These are phyloP conservation scores for Gopherus flavomarginatus DNA, from an alignment of 2,113 vertebrate species.

Conservation along the genomic window DNA sequence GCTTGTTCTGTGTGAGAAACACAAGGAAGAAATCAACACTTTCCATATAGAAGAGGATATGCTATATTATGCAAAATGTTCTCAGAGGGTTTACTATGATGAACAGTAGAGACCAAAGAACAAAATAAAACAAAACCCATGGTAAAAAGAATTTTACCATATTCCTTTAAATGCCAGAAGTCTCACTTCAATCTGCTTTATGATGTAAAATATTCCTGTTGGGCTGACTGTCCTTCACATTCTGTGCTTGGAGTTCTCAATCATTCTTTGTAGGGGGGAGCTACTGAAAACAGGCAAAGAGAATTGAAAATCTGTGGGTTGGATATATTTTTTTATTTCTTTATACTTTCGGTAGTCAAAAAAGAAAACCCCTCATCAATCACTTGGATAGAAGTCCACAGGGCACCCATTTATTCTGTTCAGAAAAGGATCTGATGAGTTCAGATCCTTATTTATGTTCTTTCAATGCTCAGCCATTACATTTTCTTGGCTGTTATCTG, in stretches of 20 bases:
- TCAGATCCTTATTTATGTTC: constrained; percentile 63
- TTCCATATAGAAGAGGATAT: neutral
- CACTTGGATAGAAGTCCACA: constrained; percentile 61
- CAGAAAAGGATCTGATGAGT: constrained; percentile 30
- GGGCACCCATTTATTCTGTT: constrained; percentile 63
- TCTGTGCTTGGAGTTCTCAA: constrained; percentile 7
- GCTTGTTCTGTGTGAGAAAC: neutral
- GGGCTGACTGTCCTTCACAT: constrained; percentile 24
- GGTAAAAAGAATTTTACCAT: neutral
- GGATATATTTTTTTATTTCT: constrained; percentile 63
- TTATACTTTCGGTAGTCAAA: constrained; percentile 65
- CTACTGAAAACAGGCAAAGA: constrained; percentile 9
- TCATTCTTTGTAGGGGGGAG: constrained; percentile 5
- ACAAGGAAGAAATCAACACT: neutral
- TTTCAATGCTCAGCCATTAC: constrained; percentile 18
- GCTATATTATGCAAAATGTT: accelerated
- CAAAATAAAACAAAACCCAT: neutral
- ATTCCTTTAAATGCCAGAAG: neutral
- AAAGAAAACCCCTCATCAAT: constrained; percentile 65
- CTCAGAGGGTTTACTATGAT: neutral
- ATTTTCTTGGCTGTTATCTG: constrained; percentile 56
- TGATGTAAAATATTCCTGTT: constrained; percentile 10
- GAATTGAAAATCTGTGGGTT: constrained; percentile 29
- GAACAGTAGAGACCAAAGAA: neutral
- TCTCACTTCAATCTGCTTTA: neutral